Base-by-base conservation (phyloP, 2,888 invertebrate genomes). In the Octonoba sinensis region DNA sequence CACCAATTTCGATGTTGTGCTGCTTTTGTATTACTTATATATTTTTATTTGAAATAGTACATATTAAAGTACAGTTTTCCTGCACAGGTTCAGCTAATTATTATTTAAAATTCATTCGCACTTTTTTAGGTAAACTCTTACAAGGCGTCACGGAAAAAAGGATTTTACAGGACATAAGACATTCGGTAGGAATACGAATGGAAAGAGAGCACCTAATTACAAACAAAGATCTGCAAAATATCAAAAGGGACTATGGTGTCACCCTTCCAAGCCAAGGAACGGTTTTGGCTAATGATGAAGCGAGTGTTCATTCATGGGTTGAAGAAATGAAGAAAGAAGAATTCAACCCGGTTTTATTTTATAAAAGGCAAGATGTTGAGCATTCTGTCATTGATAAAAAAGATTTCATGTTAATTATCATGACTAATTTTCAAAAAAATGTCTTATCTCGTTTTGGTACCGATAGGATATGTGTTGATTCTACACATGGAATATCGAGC, bases 361-460 rank as follows among this genome's bases (percentile, higher is more conserved):
- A 67, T 22, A 66, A 51, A 49, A 22, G 66, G 22, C 66, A 66
- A 47, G 66, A 49, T 20, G 51, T 51, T 20, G 0, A 8, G 13
- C 66, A 66, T 22, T 3, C 66, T 22, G 16, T 4, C 11, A 49
- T 66, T 22, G 24, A 49, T 3, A 11, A 66, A 16, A 20, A 66
- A 66, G 66, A 66, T 24, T 66, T 66, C 27, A 24, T 66, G 27
- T 11, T 66, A 22, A 27, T 47, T 8, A 2, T 66, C 16, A 66
- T 49, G 66, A 66, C 66, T 49, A n/a, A 66, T 6, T 66, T 66
- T 66, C 66, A 51, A 49, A 66, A 66, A 46, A 22, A 18, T 15
- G 51, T 66, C 1, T 59, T 59, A 18, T 11, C 15, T 15, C 20
- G 16, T 11, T 59, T 59, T 24, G 59, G 59, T 24, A 15, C 24